Evolutionary conservation across 2,113 vertebrate genomes (phyloP).

Genomic region (Craseonycteris thonglongyai): DNA sequence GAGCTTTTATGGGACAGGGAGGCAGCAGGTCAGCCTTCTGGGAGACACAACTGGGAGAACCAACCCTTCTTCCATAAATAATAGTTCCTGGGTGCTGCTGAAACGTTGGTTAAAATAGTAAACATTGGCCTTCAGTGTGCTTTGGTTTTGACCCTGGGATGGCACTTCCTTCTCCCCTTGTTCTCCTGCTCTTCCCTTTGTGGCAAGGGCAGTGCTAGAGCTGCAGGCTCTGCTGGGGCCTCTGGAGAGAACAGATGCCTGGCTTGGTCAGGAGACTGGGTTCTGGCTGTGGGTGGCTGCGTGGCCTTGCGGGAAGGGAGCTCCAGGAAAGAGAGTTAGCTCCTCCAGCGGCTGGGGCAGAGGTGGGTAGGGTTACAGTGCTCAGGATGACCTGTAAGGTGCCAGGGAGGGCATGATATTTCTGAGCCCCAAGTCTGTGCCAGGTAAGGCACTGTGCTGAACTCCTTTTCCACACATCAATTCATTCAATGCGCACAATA

Average conservation of each 20-base stretch:
- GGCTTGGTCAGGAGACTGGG: neutral
- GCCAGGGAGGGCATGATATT: neutral
- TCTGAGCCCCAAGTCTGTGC: neutral
- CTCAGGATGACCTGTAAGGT: neutral
- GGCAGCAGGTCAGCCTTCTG: neutral
- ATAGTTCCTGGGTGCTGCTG: neutral
- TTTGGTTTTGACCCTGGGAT: neutral
- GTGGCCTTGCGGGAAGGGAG: neutral
- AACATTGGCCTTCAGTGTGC: neutral
- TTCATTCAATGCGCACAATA: neutral
- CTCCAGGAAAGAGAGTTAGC: neutral
- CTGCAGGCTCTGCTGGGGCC: neutral
- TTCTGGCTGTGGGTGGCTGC: neutral
- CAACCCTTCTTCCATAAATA: neutral
- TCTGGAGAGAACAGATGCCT: neutral
- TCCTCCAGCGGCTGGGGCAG: neutral
- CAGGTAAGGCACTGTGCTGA: neutral
- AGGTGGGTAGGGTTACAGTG: neutral
- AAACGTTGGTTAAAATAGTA: neutral
- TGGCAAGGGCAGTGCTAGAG: neutral
- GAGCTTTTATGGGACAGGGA: neutral
- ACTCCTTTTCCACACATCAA: too few species aligned
- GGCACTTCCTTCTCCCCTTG: neutral
- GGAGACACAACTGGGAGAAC: neutral
- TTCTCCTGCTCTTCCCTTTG: neutral